A percentile compares a stretch with the other conserved stretches of the same genome.
These are phyloP conservation scores for Melangyna quadrimaculata DNA, from an alignment of 2,888 invertebrate species.

Conservation along the genomic window DNA sequence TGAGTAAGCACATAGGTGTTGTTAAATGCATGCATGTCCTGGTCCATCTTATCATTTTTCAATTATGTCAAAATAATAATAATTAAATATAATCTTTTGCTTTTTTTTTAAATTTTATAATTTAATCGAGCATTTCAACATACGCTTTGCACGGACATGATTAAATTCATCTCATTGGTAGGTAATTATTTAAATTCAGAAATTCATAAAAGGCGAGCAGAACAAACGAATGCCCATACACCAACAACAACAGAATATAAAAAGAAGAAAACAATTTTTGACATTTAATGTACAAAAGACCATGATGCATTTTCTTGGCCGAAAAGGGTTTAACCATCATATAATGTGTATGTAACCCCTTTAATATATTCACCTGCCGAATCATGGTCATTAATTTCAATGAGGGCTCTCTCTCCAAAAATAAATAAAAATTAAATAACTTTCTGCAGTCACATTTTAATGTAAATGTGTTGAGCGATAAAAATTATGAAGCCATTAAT, in stretches of 20 bases:
- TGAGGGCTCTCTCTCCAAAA: constrained; percentile 41
- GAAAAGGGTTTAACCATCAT: constrained; percentile 15
- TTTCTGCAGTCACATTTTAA: constrained; percentile 49
- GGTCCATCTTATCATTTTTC: constrained; percentile 38
- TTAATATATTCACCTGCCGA: constrained; percentile 56
- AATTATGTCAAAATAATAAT: constrained; percentile 46
- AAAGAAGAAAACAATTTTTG: constrained; percentile 36
- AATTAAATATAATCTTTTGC: constrained; percentile 36
- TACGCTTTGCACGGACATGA: constrained; percentile 34
- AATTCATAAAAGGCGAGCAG: not conserved
- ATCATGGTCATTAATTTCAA: constrained; percentile 65
- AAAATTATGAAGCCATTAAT: constrained; percentile 70
- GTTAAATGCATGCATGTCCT: too few species aligned
- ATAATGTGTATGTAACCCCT: too few species aligned
- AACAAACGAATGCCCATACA: too few species aligned
- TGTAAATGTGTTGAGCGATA: constrained; percentile 64
- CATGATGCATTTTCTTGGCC: not conserved
- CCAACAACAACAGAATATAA: too few species aligned
- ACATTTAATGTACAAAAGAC: constrained; percentile 29
- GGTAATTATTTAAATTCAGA: constrained; percentile 42
- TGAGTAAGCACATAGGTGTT: not conserved
- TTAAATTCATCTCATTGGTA: constrained; percentile 33
- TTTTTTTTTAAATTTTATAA: not conserved
- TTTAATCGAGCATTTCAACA: constrained; percentile 19
- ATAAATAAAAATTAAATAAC: not conserved